phyloP scores from a whole-genome alignment of 2,888 invertebrate species.

The Drosophila meridiana region DNA sequence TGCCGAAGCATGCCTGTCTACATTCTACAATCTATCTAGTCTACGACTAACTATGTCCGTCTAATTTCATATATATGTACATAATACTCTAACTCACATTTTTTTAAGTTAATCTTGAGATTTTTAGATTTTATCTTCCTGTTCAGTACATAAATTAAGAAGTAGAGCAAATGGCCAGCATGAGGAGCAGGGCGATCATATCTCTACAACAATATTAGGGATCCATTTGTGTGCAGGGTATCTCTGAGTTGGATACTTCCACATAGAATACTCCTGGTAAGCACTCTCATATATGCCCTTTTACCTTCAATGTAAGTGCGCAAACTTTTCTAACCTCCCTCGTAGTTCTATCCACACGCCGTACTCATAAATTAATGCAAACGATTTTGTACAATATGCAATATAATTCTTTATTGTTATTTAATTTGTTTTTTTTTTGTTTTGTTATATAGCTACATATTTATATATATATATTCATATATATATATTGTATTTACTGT shows the following conservation, averaged over 20 bases:
- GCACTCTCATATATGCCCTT: rapidly evolving
- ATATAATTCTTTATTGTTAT: slow-evolving; percentile 82
- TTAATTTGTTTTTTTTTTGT: slow-evolving; percentile 55
- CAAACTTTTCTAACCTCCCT: not conserved
- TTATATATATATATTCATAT: slow-evolving; percentile 26
- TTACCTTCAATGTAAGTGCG: not conserved
- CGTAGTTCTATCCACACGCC: not conserved
- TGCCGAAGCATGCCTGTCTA: too few relatives aligned
- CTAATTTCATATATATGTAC: too few relatives aligned
- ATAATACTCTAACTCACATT: too few relatives aligned
- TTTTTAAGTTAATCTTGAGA: too few relatives aligned
- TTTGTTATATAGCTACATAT: slow-evolving; percentile 27
- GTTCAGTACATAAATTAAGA: too few relatives aligned
- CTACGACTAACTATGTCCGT: too few relatives aligned
- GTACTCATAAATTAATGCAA: slow-evolving; percentile 20
- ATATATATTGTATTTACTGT: slow-evolving; percentile 36
- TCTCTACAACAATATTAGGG: too few relatives aligned
- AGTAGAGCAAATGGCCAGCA: too few relatives aligned
- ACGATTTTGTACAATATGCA: slow-evolving; percentile 73
- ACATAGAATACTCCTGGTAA: not conserved
- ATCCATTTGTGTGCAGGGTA: not conserved
- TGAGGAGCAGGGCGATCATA: too few relatives aligned
- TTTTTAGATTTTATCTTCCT: too few relatives aligned
- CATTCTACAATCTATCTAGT: too few relatives aligned
- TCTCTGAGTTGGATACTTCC: not conserved